phyloP scores from a whole-genome alignment of 2,113 vertebrate genomes.

The Anseranas semipalmata region DNA sequence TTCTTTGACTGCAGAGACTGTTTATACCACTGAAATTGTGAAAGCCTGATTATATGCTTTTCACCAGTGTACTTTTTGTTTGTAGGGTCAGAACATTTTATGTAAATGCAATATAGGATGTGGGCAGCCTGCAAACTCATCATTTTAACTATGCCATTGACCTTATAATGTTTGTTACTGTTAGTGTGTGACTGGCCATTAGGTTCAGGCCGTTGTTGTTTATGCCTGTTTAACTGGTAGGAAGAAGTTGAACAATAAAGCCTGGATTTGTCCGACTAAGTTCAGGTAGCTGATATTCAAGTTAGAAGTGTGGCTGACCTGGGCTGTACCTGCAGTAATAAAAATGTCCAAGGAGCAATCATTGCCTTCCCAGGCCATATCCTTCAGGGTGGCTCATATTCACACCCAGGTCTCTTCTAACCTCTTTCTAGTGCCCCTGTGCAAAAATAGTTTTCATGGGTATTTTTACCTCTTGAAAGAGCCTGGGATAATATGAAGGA shows the following conservation, averaged over 20 bases:
- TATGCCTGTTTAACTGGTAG: neutral
- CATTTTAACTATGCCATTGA: conserved; percentile 45
- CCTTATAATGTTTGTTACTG: conserved; percentile 41
- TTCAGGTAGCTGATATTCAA: neutral
- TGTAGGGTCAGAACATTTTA: conserved; percentile 22
- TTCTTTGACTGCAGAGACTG: neutral
- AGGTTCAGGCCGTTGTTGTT: neutral
- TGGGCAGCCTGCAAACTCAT: neutral
- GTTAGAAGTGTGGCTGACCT: neutral
- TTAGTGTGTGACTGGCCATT: neutral
- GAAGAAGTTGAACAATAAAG: neutral
- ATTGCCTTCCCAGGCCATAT: neutral
- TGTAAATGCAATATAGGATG: conserved; percentile 27
- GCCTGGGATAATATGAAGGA: neutral
- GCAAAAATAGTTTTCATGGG: neutral
- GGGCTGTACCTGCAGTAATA: neutral
- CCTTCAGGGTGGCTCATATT: neutral
- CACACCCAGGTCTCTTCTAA: neutral
- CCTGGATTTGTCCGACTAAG: neutral
- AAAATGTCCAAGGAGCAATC: neutral
- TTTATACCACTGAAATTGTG: neutral
- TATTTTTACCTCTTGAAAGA: neutral
- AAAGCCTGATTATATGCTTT: conserved; percentile 19
- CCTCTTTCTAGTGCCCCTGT: neutral
- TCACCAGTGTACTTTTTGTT: neutral